Percentiles rank a stretch among this genome's conserved stretches.
Conservation (phyloP, 53 echinoderm and acorn worm genomes). For the Antedon mediterranea region DNA sequence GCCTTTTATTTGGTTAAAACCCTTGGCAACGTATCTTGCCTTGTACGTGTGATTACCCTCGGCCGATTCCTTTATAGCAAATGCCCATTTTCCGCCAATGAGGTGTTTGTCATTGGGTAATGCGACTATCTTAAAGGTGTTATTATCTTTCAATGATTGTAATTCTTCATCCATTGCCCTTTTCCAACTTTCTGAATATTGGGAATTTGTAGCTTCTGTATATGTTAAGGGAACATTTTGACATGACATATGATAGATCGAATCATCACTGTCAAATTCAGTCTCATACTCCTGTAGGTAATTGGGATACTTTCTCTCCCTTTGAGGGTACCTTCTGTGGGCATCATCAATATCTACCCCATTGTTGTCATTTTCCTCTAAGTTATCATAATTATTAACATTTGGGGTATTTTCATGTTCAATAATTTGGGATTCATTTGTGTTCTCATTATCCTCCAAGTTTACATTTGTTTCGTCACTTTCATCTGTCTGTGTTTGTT, state of each 20-base stretch:
- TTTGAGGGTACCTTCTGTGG: conserved; percentile 7
- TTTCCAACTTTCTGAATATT: conserved; percentile 15
- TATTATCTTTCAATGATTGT: conserved; percentile 10
- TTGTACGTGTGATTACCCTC: not conserved
- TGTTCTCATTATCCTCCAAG: too few relatives aligned
- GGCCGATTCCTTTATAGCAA: conserved; percentile 8
- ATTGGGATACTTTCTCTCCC: conserved; percentile 8
- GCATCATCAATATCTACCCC: not conserved
- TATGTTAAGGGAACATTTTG: conserved; percentile 21
- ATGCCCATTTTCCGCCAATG: conserved; percentile 15
- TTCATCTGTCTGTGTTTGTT: not conserved
- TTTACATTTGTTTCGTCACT: too few relatives aligned
- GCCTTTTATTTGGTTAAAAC: conserved; percentile 16
- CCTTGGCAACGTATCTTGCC: conserved; percentile 4
- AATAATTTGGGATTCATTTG: too few relatives aligned
- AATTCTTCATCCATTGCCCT: conserved; percentile 27
- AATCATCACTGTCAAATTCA: not conserved
- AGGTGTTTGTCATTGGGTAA: conserved; percentile 11
- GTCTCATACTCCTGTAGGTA: conserved; percentile 13
- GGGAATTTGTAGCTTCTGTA: conserved; percentile 11
- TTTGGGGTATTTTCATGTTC: too few relatives aligned
- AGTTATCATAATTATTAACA: too few relatives aligned
- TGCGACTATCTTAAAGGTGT: conserved; percentile 13
- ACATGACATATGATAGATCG: not conserved
- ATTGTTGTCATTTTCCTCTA: too few relatives aligned